Conservation (phyloP, 2,797 vertebrate genomes). For the Agapornis canus region DNA sequence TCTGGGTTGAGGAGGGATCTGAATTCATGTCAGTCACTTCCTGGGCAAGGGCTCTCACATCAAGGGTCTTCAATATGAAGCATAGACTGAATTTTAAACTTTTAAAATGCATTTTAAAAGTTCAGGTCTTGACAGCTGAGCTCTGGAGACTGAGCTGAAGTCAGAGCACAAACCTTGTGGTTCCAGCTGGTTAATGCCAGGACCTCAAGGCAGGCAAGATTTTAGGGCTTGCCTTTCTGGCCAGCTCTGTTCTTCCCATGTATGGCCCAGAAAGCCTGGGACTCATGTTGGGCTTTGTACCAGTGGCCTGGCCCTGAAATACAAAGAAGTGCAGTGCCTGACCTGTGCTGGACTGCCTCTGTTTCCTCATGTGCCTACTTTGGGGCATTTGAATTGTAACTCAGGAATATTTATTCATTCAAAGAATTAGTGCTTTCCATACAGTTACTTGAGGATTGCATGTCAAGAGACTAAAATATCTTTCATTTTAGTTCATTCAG, state of each 20-base stretch:
- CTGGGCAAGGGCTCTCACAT: not conserved
- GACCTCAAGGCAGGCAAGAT: not conserved
- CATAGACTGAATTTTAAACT: not conserved
- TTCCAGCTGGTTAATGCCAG: not conserved
- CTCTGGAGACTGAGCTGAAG: not conserved
- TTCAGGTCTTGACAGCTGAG: not conserved
- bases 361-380: not conserved
- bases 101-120: not conserved
- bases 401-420: not conserved
- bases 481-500: conserved; percentile 38
- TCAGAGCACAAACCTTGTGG: accelerated
- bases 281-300: not conserved
- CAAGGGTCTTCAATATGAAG: not conserved
- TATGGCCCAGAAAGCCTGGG: not conserved
- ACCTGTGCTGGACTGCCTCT: not conserved
- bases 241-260: not conserved
- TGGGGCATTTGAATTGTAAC: not conserved
- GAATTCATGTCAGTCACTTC: not conserved
- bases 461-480: not conserved
- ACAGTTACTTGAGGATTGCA: not conserved
- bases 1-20: not conserved
- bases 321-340: not conserved
- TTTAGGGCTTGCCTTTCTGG: not conserved
- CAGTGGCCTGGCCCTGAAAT: not conserved
- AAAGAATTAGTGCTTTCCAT: not conserved